A percentile compares a stretch with the other conserved stretches of the same genome.
phyloP scores from a whole-genome alignment of 2,113 vertebrate species.

The Phalacrocorax carbo region DNA sequence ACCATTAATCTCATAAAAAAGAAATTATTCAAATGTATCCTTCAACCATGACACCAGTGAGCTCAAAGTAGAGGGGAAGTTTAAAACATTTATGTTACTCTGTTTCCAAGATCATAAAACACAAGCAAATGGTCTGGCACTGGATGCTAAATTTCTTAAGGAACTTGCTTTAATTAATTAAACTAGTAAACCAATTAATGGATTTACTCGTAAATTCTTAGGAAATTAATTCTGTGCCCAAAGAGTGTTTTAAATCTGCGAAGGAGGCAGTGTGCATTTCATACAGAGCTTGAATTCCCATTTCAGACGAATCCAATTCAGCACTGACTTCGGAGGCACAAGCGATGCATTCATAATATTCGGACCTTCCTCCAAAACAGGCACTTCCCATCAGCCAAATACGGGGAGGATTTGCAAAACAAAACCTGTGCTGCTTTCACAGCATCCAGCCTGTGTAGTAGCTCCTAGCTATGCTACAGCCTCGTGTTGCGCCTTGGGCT shows the following conservation, averaged over 20 bases:
- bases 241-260: conserved; percentile 43
- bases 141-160: conserved; percentile 37
- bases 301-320: background rate
- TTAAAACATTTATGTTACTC: conserved; percentile 19
- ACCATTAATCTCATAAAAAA: conserved; percentile 9
- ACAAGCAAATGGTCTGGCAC: conserved; percentile 38
- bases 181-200: conserved; percentile 65
- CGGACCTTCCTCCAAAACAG: background rate
- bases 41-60: accelerated
- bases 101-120: background rate
- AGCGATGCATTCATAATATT: background rate
- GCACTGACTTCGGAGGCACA: background rate
- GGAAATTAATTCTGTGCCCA: conserved; percentile 61
- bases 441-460: background rate
- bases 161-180: conserved; percentile 56
- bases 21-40: background rate
- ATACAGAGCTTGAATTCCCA: conserved; percentile 1
- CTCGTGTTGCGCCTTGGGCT: background rate
- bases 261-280: conserved; percentile 3
- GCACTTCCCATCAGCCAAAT: background rate
- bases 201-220: conserved; percentile 58
- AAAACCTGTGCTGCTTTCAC: background rate
- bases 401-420: background rate
- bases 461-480: background rate
- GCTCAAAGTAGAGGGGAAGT: background rate